Conservation (phyloP, 2,888 invertebrate genomes). For the Phaedon cochleariae region DNA sequence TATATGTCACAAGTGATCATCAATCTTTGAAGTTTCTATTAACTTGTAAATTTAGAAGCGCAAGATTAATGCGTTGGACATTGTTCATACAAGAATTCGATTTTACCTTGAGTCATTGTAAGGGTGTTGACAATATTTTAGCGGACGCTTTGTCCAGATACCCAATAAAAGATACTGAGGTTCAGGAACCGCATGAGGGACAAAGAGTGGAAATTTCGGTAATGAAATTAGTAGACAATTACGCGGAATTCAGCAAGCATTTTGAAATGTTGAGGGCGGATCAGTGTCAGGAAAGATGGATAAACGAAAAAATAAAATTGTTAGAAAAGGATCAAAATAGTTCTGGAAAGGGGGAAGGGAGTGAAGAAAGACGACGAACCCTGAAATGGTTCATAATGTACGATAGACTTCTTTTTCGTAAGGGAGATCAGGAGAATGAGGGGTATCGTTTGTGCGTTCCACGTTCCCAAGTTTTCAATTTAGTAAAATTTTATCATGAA, state of each 20-base stretch:
- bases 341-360: not conserved
- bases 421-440: no score
- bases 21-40: no score
- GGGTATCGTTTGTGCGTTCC: no score
- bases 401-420: no score
- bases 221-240: not conserved
- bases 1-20: constrained; percentile 29
- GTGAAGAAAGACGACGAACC: not conserved
- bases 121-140: constrained; percentile 27
- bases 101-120: constrained; percentile 26
- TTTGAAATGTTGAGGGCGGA: not conserved
- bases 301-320: no score
- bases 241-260: not conserved
- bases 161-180: not conserved
- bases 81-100: constrained; percentile 24
- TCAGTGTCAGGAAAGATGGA: no score
- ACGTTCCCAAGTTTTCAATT: no score
- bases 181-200: not conserved
- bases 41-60: constrained; percentile 19
- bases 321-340: no score
- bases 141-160: constrained; percentile 29
- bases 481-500: not conserved
- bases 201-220: not conserved
- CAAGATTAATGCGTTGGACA: constrained; percentile 29
- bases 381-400: constrained; percentile 15